phyloP scores from a whole-genome alignment of 2,797 vertebrate genomes.

The Discoglossus pictus region DNA sequence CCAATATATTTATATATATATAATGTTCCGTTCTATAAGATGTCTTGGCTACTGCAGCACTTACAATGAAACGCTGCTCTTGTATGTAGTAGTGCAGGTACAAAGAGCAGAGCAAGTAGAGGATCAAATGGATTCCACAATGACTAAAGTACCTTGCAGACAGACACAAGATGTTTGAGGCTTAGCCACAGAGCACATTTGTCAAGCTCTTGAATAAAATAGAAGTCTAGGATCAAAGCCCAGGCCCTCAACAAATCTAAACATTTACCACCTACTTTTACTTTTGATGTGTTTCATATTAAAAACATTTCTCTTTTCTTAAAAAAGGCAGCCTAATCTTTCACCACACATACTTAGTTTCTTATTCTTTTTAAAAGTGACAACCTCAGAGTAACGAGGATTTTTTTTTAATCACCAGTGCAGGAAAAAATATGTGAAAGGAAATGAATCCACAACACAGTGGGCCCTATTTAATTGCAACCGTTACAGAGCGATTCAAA shows the following conservation, averaged over 20 bases:
- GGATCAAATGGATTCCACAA: constrained; percentile 70
- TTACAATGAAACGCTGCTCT: constrained; percentile 42
- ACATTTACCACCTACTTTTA: constrained; percentile 78
- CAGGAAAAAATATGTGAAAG: constrained; percentile 47
- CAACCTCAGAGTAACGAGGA: constrained; percentile 56
- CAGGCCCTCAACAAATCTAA: constrained; percentile 77
- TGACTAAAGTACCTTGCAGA: constrained; percentile 66
- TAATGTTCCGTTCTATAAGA: constrained; percentile 22
- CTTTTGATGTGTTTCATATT: constrained; percentile 76
- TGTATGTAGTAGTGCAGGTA: constrained; percentile 49
- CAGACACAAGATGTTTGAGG: constrained; percentile 70
- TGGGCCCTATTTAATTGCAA: no score
- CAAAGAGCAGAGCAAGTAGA: constrained; percentile 60
- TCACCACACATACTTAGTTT: constrained; percentile 65
- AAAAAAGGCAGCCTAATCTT: constrained; percentile 68
- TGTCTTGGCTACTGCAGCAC: constrained; percentile 40
- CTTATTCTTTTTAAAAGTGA: constrained; percentile 64
- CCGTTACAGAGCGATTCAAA: no score
- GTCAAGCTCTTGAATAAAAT: constrained; percentile 76
- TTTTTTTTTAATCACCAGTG: constrained; percentile 58
- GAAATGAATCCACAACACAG: constrained; percentile 43
- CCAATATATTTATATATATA: no score
- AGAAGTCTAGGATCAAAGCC: constrained; percentile 75
- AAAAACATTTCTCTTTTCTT: constrained; percentile 62
- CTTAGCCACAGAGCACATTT: constrained; percentile 73